phyloP scores from a whole-genome alignment of 1,140 invertebrate species.

The Aphaenogaster floridana region DNA sequence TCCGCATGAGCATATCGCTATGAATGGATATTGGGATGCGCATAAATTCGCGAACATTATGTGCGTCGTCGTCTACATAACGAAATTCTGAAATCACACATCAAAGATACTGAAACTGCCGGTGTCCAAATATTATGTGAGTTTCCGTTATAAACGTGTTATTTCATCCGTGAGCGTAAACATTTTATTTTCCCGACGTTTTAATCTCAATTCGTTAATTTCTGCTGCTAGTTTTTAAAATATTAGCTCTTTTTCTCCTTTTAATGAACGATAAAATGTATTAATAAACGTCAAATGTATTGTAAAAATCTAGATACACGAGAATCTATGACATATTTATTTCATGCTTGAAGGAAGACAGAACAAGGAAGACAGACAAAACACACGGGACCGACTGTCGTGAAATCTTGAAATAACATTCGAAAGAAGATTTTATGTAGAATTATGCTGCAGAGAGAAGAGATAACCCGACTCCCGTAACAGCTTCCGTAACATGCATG shows the following conservation, averaged over 20 bases:
- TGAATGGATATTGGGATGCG: slow-evolving; percentile 43
- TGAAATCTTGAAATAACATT: slow-evolving; percentile 30
- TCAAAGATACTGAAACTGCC: slow-evolving; percentile 25
- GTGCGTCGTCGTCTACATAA: slow-evolving; percentile 25
- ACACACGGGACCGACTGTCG: background rate
- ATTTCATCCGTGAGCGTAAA: background rate
- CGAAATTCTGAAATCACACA: slow-evolving; percentile 11
- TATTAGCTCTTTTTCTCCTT: background rate
- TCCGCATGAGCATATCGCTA: slow-evolving; percentile 32
- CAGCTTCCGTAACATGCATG: background rate
- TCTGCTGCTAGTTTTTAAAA: background rate
- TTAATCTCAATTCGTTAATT: background rate
- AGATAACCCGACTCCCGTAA: background rate
- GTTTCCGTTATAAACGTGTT: background rate
- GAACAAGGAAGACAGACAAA: no score
- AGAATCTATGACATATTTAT: background rate
- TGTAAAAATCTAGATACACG: background rate
- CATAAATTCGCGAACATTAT: slow-evolving; percentile 42
- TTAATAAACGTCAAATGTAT: background rate
- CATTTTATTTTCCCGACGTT: background rate
- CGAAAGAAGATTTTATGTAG: slow-evolving; percentile 6
- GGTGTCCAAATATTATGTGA: background rate
- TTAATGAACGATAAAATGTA: background rate
- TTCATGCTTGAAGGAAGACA: background rate
- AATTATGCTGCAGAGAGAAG: background rate